Evolutionary conservation across 1,140 invertebrate species (phyloP).

Genomic region (Gonioctena quinquepunctata): DNA sequence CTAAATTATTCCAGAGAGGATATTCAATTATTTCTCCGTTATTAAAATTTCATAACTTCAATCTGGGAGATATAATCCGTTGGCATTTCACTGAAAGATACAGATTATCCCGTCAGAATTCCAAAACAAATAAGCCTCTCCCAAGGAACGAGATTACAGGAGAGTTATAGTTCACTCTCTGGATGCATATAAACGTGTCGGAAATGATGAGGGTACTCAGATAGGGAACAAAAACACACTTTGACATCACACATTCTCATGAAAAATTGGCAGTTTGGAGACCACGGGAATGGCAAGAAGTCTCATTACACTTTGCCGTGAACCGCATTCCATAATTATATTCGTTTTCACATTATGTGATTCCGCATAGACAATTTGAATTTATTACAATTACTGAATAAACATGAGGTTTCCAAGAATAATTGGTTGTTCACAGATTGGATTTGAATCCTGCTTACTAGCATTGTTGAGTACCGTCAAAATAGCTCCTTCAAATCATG

Average conservation of each 20-base stretch:
- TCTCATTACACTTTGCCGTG: too few species aligned
- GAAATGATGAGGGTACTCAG: constrained; percentile 1
- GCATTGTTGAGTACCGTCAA: too few species aligned
- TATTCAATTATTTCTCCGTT: constrained; percentile 1
- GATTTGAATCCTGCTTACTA: too few species aligned
- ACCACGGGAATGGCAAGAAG: too few species aligned
- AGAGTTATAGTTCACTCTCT: constrained; percentile 4
- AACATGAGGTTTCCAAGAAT: too few species aligned
- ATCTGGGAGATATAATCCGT: background rate
- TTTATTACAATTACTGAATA: too few species aligned
- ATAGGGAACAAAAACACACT: background rate
- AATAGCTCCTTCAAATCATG: too few species aligned
- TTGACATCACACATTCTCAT: background rate
- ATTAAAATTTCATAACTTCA: constrained; percentile 3
- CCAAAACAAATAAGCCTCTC: constrained; percentile 6
- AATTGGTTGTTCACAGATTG: too few species aligned
- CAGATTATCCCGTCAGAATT: constrained; percentile 9
- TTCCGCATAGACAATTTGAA: too few species aligned
- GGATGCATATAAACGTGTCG: background rate
- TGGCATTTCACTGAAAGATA: constrained; percentile 5
- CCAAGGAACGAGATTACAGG: background rate
- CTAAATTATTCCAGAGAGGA: background rate
- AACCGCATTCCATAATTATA: too few species aligned
- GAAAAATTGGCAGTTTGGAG: too few species aligned
- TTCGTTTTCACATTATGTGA: background rate